These are phyloP conservation scores for Virgularia gustaviana DNA, from an alignment of 92 coral and sea anemone species.

Conservation along the genomic window DNA sequence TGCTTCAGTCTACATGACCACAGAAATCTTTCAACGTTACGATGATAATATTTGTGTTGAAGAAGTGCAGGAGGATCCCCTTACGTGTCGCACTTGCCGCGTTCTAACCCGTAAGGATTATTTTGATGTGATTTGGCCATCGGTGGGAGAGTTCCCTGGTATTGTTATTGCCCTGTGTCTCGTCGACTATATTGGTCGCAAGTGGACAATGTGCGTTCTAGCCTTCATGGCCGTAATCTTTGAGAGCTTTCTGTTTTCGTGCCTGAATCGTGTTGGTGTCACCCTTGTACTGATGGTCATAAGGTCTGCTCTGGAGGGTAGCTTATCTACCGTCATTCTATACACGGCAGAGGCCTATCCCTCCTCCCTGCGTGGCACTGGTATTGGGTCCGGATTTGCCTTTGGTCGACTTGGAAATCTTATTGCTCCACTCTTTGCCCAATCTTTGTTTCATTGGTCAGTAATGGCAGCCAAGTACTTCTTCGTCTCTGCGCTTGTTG, in stretches of 20 bases:
- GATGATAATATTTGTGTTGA: slow-evolving; percentile 39
- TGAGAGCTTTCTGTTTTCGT: slow-evolving; percentile 17
- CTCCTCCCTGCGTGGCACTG: slow-evolving; percentile 16
- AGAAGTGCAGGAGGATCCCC: slow-evolving; percentile 54
- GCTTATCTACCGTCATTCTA: slow-evolving; percentile 15
- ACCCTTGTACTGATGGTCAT: slow-evolving; percentile 32
- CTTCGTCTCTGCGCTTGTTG: slow-evolving; percentile 19
- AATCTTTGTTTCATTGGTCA: slow-evolving; percentile 23
- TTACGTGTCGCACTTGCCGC: slow-evolving; percentile 91
- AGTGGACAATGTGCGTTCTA: slow-evolving; percentile 13
- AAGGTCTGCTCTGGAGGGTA: slow-evolving; percentile 19
- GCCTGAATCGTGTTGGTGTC: slow-evolving; percentile 35
- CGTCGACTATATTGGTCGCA: slow-evolving; percentile 20
- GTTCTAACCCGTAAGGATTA: slow-evolving; percentile 75
- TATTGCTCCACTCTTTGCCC: slow-evolving; percentile 19
- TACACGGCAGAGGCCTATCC: slow-evolving; percentile 39
- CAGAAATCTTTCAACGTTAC: slow-evolving; percentile 58
- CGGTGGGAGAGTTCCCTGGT: slow-evolving; percentile 92
- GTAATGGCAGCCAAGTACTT: slow-evolving; percentile 20
- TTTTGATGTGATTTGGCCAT: slow-evolving; percentile 90
- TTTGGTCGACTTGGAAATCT: slow-evolving; percentile 34
- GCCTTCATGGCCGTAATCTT: slow-evolving; percentile 18
- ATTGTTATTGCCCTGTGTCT: slow-evolving; percentile 9
- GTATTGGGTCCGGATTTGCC: slow-evolving; percentile 28
- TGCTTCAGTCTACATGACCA: slow-evolving; percentile 66